Evolutionary conservation across 2,797 vertebrate species (phyloP).

Genomic region (Siniperca scherzeri): DNA sequence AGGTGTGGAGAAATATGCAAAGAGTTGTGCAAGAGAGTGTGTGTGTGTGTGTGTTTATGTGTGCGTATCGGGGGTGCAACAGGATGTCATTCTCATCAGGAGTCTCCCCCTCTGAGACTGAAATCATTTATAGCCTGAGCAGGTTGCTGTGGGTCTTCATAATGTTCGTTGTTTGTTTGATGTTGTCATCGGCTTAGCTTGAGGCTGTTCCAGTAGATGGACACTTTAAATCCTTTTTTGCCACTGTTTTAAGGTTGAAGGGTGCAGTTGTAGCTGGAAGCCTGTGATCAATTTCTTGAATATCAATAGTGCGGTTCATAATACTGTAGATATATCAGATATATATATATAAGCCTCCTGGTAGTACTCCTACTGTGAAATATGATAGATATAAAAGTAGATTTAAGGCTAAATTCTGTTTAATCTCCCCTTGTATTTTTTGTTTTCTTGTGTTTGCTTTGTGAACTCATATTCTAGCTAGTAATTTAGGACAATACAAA

Average conservation of each 20-base stretch:
- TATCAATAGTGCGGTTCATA: constrained; percentile 14
- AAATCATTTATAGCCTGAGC: constrained; percentile 57
- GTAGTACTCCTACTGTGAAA: constrained; percentile 8
- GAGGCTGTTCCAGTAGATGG: constrained; percentile 44
- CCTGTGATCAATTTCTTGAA: constrained; percentile 46
- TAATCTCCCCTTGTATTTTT: background rate
- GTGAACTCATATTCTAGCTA: background rate
- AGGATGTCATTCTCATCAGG: constrained; percentile 56
- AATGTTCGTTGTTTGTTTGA: constrained; percentile 59
- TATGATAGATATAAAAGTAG: background rate
- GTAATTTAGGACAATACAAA: background rate
- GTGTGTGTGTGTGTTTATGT: constrained; percentile 8
- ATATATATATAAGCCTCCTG: constrained; percentile 5
- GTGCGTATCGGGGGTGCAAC: constrained; percentile 5
- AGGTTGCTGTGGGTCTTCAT: constrained; percentile 51
- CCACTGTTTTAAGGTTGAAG: constrained; percentile 46
- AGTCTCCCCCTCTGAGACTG: constrained; percentile 48
- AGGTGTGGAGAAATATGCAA: constrained; percentile 18
- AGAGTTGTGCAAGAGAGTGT: background rate
- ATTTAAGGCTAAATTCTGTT: constrained; percentile 26
- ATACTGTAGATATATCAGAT: constrained; percentile 25
- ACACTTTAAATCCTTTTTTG: constrained; percentile 53
- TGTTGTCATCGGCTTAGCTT: constrained; percentile 54
- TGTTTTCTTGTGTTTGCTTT: background rate
- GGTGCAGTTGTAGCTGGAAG: constrained; percentile 16